Evolutionary conservation across 2,888 invertebrate genomes (phyloP), one percentile per base, ranked within the genome.

Genomic region (Drepanosiphum platanoidis): DNA sequence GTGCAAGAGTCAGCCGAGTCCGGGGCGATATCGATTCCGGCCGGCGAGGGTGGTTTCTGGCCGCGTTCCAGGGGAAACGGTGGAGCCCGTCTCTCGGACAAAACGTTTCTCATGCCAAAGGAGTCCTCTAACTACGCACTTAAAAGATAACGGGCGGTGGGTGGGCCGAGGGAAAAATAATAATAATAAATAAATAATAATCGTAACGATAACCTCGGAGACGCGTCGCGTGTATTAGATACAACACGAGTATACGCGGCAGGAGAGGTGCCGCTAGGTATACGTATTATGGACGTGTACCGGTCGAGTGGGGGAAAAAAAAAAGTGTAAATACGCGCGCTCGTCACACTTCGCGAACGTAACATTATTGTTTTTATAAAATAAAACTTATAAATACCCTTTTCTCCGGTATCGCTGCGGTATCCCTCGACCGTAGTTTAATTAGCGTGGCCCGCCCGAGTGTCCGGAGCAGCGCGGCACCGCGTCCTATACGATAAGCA

Each of bases 31-130:
- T 84, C 84, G 84, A 84, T 84, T 84, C 66, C 30, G 52, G 52
- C 84, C 75, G 77, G 30, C 68, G 52, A 58, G 75, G 84, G 34
- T 58, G 75, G 74, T 77, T 84, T 84, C 83, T 84, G 84, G 84
- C 75, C 70, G 22, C n/a, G 68, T 84, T 75, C 84, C 84, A 84
- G 75, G 22, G 77, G 68, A 77, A 70, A 84, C 84, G 68, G 77
- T 22, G 84, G 36, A 68, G 84, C 68, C 30, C 66, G 75, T 84
- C 75, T 74, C 84, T 77, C 77, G 84, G 84, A 84, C 84, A 46
- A 58, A 77, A 77, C 77, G 84, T 84, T 84, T 77, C 72, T 84
- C 84, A 58, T 84, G 84, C 84, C 84, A 84, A 84, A 84, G 84
- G 46, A 83, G 66, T 30, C 18, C 64, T 27, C 70, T 61, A 70